Evolutionary conservation across 2,113 vertebrate genomes (phyloP).

Genomic region (Propithecus coquereli): DNA sequence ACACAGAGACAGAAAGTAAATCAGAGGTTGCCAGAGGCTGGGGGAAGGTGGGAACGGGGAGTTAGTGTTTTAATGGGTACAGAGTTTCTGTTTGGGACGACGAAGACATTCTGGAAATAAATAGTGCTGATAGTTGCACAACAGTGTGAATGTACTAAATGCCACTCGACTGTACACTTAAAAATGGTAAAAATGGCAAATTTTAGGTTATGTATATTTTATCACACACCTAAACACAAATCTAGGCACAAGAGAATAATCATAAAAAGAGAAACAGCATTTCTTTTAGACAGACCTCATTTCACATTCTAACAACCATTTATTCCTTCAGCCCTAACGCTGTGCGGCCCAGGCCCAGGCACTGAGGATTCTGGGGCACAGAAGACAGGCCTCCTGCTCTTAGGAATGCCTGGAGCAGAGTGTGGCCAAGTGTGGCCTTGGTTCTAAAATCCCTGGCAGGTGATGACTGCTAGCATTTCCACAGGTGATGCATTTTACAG

Average conservation of each 20-base stretch:
- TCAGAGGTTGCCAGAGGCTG: background rate
- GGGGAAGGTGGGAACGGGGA: background rate
- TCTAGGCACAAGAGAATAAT: background rate
- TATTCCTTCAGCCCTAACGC: background rate
- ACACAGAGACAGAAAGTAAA: background rate
- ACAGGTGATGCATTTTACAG: background rate
- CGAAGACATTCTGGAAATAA: background rate
- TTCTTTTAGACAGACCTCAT: background rate
- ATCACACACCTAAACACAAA: background rate
- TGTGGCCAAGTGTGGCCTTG: background rate
- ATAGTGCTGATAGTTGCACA: background rate
- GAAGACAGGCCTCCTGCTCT: background rate
- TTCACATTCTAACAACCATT: background rate
- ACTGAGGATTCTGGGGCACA: background rate
- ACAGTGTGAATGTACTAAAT: background rate
- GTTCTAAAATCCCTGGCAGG: background rate
- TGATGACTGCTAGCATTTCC: background rate
- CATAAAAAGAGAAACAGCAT: background rate
- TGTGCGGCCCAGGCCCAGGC: accelerated
- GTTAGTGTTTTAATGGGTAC: background rate
- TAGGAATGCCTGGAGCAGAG: background rate
- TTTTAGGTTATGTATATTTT: background rate
- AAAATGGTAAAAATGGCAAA: background rate
- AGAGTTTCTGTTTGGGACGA: background rate
- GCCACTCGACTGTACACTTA: background rate